These are phyloP conservation scores for Ornithorhynchus anatinus DNA, from an alignment of 2,113 vertebrate genomes.

Conservation along the genomic window DNA sequence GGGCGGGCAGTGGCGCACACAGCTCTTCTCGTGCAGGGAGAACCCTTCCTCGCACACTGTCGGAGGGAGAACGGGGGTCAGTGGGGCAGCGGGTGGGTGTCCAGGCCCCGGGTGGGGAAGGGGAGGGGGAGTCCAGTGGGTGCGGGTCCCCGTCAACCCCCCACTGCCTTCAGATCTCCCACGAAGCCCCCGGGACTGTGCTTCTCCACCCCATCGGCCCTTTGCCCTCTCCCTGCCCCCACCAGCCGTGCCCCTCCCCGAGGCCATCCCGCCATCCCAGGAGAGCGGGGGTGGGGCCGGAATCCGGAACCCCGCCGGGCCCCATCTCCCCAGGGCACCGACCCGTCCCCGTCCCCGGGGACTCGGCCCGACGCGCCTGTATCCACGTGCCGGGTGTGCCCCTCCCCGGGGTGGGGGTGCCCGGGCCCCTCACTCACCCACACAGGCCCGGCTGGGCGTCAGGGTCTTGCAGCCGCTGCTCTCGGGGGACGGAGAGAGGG, in stretches of 20 bases:
- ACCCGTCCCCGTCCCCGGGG: too few species aligned
- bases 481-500: conserved; percentile 80
- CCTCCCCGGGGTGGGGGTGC: too few species aligned
- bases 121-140: too few species aligned
- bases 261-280: neutral
- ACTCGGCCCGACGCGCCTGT: too few species aligned
- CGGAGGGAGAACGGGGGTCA: neutral
- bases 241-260: fast-evolving
- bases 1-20: conserved; percentile 86
- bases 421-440: conserved; percentile 79
- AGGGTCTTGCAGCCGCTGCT: conserved; percentile 94
- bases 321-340: too few species aligned
- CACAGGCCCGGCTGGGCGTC: conserved; percentile 91
- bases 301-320: neutral
- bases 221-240: fast-evolving
- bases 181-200: neutral
- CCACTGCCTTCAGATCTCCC: neutral
- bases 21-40: conserved; percentile 92
- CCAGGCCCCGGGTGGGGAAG: too few species aligned
- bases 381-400: too few species aligned
- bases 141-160: too few species aligned
- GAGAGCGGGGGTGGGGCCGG: neutral
- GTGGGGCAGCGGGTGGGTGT: fast-evolving
- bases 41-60: conserved; percentile 92
- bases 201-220: neutral